These are phyloP conservation scores for Papilio helenus DNA, from an alignment of 1,140 invertebrate species.

Conservation along the genomic window DNA sequence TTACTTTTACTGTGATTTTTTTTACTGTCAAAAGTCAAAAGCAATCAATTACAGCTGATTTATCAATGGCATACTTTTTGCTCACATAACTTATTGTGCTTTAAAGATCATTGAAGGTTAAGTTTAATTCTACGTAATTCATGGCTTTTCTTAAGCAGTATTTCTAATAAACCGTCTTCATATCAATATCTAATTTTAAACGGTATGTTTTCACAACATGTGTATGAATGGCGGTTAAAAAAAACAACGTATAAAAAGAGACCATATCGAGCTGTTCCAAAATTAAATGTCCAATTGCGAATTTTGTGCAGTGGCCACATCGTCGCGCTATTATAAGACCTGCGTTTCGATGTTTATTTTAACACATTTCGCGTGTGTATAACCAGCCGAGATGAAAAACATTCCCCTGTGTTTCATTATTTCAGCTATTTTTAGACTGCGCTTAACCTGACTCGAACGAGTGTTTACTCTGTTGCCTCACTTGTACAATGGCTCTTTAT, in stretches of 20 bases:
- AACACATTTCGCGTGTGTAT: constrained; percentile 81
- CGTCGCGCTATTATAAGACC: constrained; percentile 78
- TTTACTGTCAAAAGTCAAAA: constrained; percentile 14
- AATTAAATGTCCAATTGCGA: constrained; percentile 73
- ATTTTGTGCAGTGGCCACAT: constrained; percentile 78
- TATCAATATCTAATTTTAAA: constrained; percentile 50
- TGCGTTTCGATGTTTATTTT: constrained; percentile 80
- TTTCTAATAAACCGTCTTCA: background rate
- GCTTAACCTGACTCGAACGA: constrained; percentile 76
- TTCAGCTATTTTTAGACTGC: constrained; percentile 79
- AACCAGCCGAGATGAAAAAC: constrained; percentile 80
- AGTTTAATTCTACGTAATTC: background rate
- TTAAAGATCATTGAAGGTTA: background rate
- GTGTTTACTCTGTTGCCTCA: constrained; percentile 75
- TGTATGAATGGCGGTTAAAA: constrained; percentile 56
- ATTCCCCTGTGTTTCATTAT: constrained; percentile 82
- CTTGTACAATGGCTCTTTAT: constrained; percentile 75
- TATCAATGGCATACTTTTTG: background rate
- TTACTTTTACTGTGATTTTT: constrained; percentile 14
- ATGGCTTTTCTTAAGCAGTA: background rate
- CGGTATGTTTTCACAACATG: constrained; percentile 50
- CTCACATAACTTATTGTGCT: background rate
- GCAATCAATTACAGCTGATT: constrained; percentile 10
- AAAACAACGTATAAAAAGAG: constrained; percentile 66
- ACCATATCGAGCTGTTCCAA: constrained; percentile 69